Percentiles rank a stretch among this genome's conserved stretches.
Evolutionary conservation across 2,113 vertebrate species (phyloP).

Genomic region (Bagarius yarrelli): DNA sequence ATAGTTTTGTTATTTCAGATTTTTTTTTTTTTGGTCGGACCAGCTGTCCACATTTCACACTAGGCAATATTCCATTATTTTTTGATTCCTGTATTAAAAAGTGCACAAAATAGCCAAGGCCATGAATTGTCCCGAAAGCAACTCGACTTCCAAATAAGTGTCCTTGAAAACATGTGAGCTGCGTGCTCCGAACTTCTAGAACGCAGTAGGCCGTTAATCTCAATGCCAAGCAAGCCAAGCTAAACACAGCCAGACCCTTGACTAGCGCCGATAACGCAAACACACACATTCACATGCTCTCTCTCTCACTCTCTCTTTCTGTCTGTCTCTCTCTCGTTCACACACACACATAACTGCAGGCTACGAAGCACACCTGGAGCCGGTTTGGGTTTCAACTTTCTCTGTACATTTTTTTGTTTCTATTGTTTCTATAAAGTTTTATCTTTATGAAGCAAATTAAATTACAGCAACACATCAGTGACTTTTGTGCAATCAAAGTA

Average conservation of each 20-base stretch:
- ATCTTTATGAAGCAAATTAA: not conserved
- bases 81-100: not conserved
- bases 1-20: not conserved
- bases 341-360: not conserved
- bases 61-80: not conserved
- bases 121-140: conserved; percentile 51
- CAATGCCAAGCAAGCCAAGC: conserved; percentile 40
- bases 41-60: not conserved
- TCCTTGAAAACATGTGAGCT: conserved; percentile 59
- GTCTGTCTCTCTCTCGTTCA: not conserved
- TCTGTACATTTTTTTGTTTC: not conserved
- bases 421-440: not conserved
- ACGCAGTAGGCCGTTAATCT: conserved; percentile 52
- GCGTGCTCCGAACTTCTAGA: conserved; percentile 16
- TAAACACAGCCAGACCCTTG: conserved; percentile 43
- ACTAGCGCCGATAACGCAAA: conserved; percentile 39
- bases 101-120: not conserved
- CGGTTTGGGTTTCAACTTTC: conserved; percentile 27
- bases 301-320: not conserved
- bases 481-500: not conserved
- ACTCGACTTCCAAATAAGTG: conserved; percentile 59
- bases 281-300: conserved; percentile 18
- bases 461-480: not conserved
- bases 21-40: not conserved
- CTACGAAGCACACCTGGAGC: conserved; percentile 40